Percentiles rank a stretch among this genome's conserved stretches.
Evolutionary conservation across 2,113 vertebrate species (phyloP).

Genomic region (Ageneiosus marmoratus): DNA sequence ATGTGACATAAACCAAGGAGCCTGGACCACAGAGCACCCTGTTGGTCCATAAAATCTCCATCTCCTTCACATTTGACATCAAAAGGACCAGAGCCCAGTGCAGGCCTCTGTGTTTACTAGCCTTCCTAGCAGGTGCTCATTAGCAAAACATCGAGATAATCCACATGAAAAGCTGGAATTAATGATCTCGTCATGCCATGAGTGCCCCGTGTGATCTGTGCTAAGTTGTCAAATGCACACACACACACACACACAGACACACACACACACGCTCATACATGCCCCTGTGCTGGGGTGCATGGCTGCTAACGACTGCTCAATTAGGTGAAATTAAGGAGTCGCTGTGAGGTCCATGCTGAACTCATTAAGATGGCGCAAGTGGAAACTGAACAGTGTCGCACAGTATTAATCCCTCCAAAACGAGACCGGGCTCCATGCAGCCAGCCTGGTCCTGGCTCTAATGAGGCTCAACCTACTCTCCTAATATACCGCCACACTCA

Average conservation of each 20-base stretch:
- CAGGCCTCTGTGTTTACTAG: conserved; percentile 65
- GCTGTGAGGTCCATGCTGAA: conserved; percentile 72
- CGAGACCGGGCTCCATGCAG: conserved; percentile 52
- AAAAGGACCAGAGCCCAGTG: conserved; percentile 64
- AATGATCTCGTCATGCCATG: conserved; percentile 71
- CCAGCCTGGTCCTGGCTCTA: conserved; percentile 44
- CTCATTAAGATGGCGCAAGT: conserved; percentile 69
- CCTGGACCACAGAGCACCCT: background rate
- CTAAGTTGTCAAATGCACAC: conserved; percentile 61
- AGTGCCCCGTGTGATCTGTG: conserved; percentile 54
- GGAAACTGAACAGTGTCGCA: conserved; percentile 59
- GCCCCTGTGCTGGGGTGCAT: conserved; percentile 59
- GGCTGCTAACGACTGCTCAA: conserved; percentile 74
- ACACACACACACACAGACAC: conserved; percentile 43
- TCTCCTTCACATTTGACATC: conserved; percentile 69
- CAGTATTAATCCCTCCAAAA: conserved; percentile 65
- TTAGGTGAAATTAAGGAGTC: conserved; percentile 72
- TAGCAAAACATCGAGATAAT: conserved; percentile 77
- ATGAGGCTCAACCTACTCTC: conserved; percentile 52
- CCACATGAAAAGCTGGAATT: conserved; percentile 68
- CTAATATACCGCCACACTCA: conserved; percentile 40
- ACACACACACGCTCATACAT: conserved; percentile 27
- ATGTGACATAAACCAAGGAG: background rate
- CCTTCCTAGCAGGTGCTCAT: conserved; percentile 71
- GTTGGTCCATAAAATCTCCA: conserved; percentile 47